A percentile compares a stretch with the other conserved stretches of the same genome.
phyloP scores from a whole-genome alignment of 2,888 invertebrate species.

The Leptarthrus brevirostris region DNA sequence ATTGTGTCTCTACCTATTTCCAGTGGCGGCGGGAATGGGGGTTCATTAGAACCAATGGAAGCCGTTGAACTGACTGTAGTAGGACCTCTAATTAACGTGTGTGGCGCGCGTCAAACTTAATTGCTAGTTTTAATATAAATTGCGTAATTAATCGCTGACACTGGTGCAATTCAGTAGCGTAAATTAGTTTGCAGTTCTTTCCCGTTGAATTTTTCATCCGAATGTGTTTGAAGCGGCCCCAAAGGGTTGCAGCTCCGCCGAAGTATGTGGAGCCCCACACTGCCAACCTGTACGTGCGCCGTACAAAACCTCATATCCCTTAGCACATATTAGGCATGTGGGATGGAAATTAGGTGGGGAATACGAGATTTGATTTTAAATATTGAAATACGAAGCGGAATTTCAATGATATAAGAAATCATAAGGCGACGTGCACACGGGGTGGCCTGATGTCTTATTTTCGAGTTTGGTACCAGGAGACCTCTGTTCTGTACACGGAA shows the following conservation, averaged over 20 bases:
- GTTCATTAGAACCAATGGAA: not conserved
- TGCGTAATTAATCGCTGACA: conserved; percentile 51
- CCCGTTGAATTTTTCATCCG: conserved; percentile 19
- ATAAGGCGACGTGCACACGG: conserved; percentile 10
- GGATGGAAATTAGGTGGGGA: conserved; percentile 49
- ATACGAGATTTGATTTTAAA: conserved; percentile 54
- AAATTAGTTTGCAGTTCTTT: conserved; percentile 5
- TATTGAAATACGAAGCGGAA: conserved; percentile 51
- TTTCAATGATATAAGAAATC: conserved; percentile 48
- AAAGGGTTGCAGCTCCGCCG: not conserved
- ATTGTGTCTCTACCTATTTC: conserved; percentile 45
- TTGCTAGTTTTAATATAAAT: conserved; percentile 53
- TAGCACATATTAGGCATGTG: conserved; percentile 38
- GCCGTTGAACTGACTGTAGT: not conserved
- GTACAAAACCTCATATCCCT: conserved; percentile 11
- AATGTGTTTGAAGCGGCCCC: not conserved
- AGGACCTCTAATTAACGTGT: conserved; percentile 44
- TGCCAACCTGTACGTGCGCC: conserved; percentile 7
- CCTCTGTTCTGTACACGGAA: not conserved
- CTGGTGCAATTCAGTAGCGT: conserved; percentile 11
- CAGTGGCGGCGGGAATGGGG: conserved; percentile 5
- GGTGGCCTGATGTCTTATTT: not conserved
- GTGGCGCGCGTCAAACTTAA: conserved; percentile 35
- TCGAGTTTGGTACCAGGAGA: not conserved
- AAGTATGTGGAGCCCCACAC: not conserved